phyloP scores from a whole-genome alignment of 1,140 invertebrate species.

The Drosophila novamexicana region DNA sequence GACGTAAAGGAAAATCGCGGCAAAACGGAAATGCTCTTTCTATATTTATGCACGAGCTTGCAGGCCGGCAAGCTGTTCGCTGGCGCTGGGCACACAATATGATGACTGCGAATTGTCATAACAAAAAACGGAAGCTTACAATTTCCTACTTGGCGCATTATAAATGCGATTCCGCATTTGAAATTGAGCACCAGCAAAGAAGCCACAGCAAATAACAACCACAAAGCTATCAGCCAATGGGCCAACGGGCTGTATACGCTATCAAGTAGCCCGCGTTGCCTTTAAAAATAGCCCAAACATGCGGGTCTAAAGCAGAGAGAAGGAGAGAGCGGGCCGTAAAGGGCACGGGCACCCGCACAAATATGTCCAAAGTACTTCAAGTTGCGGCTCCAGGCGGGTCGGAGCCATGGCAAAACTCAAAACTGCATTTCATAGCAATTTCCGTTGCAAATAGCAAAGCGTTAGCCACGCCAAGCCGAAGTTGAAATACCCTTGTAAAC shows the following conservation, averaged over 20 bases:
- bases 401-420: constrained; percentile 6
- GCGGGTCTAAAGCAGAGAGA: neutral
- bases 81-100: constrained; percentile 4
- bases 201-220: constrained; percentile 11
- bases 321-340: neutral
- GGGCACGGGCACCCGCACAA: constrained; percentile 11
- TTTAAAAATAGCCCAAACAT: constrained; percentile 53
- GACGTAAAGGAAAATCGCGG: constrained; percentile 27
- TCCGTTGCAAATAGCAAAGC: constrained; percentile 41
- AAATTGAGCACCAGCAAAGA: constrained; percentile 36
- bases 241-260: constrained; percentile 63
- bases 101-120: constrained; percentile 73
- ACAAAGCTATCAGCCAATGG: constrained; percentile 17
- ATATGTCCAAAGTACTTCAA: neutral
- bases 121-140: constrained; percentile 77
- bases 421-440: constrained; percentile 74
- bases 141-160: constrained; percentile 77
- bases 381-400: neutral
- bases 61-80: constrained; percentile 21
- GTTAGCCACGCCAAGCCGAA: neutral
- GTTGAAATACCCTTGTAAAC: neutral
- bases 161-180: constrained; percentile 62
- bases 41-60: constrained; percentile 58
- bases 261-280: constrained; percentile 24
- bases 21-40: constrained; percentile 71